Base-by-base conservation (phyloP, 2,113 vertebrate species). In the Hippopotamus amphibius region DNA sequence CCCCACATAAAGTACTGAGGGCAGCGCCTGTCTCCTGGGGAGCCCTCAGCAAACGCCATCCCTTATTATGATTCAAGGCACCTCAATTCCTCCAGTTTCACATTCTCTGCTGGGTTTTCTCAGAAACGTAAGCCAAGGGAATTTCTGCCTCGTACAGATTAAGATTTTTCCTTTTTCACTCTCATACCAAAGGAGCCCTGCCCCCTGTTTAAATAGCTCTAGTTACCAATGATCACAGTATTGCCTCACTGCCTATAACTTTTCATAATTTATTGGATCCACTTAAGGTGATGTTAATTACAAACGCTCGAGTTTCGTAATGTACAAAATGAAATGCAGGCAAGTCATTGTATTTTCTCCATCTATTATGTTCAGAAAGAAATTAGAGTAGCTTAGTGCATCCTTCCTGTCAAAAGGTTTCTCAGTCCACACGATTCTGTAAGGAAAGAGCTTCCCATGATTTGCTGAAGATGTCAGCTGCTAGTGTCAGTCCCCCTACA, bases 241-340 rank as follows among this genome's bases (percentile, higher is more conserved):
- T 21, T 69, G 30, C 53, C 68, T 83, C n/a, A 24, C 30, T 41
- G 53, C 43, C 59, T 46, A 33, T 76, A 84, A 59, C 41, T 82
- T 93, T 68, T 83, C 90, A 95, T 86, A 82, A 95, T 77, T 84
- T 84, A 96, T 6, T 30, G 41, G 72, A 53, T 92, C 46, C 53
- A 55, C 80, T 84, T 65, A 88, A 91, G 79, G 19, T 55, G 53
- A 76, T 87, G 89, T 88, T 83, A 89, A 97, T 92, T 89, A 79
- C 79, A 83, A 86, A 46, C 5, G 17, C 37, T 93, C 94, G 95
- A 21, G 72, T 86, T 93, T 93, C 41, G 66, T 84, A 88, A 65
- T 72, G 77, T 55, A 61, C 28, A 10, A 89, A 95, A 76, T 77
- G 69, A 96, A 92, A 79, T 61, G 33, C 65, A 48, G 43, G n/a